phyloP scores from a whole-genome alignment of 1,140 invertebrate genomes.

The Megathymus violae region DNA sequence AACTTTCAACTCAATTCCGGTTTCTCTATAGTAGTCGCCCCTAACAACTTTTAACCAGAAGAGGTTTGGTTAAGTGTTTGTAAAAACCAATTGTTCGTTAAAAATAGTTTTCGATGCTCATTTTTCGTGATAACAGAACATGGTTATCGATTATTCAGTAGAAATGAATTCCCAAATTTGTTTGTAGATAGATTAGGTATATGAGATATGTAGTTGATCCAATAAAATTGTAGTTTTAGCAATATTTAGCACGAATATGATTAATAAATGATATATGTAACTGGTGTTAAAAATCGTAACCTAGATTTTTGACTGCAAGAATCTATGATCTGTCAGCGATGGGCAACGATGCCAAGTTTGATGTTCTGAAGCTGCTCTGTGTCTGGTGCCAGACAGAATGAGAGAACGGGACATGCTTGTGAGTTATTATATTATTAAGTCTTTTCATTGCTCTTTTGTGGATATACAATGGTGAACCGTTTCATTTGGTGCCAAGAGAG shows the following conservation, averaged over 20 bases:
- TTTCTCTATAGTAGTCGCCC: constrained; percentile 1
- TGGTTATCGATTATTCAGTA: background rate
- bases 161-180: no score
- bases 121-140: background rate
- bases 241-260: constrained; percentile 15
- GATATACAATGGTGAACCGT: constrained; percentile 14
- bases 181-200: no score
- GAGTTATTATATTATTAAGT: constrained; percentile 35
- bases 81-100: background rate
- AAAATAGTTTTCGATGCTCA: background rate
- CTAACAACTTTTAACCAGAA: background rate
- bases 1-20: constrained; percentile 3
- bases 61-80: background rate
- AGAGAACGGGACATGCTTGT: constrained; percentile 33
- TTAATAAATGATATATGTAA: constrained; percentile 33
- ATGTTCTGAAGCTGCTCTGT: constrained; percentile 33
- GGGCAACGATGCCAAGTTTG: constrained; percentile 32
- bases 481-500: constrained; percentile 22
- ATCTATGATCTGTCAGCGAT: constrained; percentile 35
- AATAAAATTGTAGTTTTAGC: background rate
- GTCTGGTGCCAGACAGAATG: constrained; percentile 36
- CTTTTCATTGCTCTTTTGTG: constrained; percentile 25
- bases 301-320: constrained; percentile 34
- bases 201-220: no score
- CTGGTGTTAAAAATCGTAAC: constrained; percentile 32